Conservation (phyloP, 2,888 invertebrate species). For the Mystacides longicornis region DNA sequence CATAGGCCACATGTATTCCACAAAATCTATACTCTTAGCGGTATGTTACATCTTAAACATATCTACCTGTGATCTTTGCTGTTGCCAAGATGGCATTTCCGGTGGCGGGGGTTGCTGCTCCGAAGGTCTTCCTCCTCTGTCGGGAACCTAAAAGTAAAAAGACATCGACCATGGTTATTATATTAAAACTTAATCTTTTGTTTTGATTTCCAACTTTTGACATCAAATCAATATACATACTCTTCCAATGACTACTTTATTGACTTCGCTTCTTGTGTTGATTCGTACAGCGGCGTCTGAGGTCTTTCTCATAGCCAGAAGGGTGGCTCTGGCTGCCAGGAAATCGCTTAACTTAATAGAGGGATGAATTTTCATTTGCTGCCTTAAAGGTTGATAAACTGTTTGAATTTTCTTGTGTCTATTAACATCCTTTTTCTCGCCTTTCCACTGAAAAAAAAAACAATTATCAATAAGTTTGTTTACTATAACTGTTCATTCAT, state of each 20-base stretch:
- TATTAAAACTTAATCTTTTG: neutral
- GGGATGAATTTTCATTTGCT: slow-evolving; percentile 50
- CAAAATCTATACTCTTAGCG: too few species aligned
- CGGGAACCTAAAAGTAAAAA: slow-evolving; percentile 63
- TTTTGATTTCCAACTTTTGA: neutral
- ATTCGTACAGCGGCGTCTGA: slow-evolving; percentile 79
- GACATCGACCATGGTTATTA: neutral
- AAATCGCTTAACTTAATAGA: slow-evolving; percentile 67
- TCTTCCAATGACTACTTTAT: slow-evolving; percentile 81
- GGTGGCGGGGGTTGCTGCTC: slow-evolving; percentile 91
- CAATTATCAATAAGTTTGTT: too few species aligned
- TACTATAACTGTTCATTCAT: too few species aligned
- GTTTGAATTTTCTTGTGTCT: slow-evolving; percentile 64
- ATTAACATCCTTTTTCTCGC: slow-evolving; percentile 58
- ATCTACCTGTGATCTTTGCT: slow-evolving; percentile 36
- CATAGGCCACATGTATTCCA: too few species aligned
- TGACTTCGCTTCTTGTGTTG: slow-evolving; percentile 76
- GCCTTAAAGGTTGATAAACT: slow-evolving; percentile 39
- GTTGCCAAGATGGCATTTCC: slow-evolving; percentile 95
- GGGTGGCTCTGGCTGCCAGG: slow-evolving; percentile 74
- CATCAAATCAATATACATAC: slow-evolving; percentile 36
- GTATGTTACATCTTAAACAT: too few species aligned
- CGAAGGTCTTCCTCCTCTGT: slow-evolving; percentile 86
- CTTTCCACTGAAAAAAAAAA: slow-evolving; percentile 64
- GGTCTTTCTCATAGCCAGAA: slow-evolving; percentile 87